Conservation (phyloP, 2,797 vertebrate species). For the Varecia variegata region DNA sequence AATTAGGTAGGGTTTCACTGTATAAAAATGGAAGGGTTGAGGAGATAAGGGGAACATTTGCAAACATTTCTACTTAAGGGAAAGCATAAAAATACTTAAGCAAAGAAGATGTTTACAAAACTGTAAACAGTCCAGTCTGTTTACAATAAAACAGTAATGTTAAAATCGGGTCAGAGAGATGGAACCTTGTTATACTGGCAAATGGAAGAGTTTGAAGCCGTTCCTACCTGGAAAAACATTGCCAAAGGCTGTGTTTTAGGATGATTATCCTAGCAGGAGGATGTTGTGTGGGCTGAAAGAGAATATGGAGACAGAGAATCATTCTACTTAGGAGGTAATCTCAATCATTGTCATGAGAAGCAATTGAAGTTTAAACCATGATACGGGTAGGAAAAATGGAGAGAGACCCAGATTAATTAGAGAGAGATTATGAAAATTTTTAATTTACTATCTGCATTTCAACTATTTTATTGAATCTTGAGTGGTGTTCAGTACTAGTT, state of each 20-base stretch:
- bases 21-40: neutral
- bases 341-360: neutral
- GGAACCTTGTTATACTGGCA: neutral
- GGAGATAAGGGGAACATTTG: neutral
- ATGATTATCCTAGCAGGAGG: neutral
- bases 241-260: neutral
- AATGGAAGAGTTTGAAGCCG: neutral
- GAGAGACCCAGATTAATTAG: neutral
- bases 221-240: constrained; percentile 17
- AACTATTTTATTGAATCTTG: neutral
- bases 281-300: neutral
- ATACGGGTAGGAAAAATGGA: neutral
- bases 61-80: neutral
- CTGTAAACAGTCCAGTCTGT: neutral
- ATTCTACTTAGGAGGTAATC: neutral
- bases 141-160: neutral
- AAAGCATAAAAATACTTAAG: neutral
- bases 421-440: neutral
- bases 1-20: neutral
- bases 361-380: neutral
- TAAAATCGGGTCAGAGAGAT: constrained; percentile 37
- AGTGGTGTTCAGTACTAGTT: neutral
- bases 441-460: neutral
- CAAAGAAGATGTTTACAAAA: neutral
- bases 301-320: neutral